Base-by-base conservation (phyloP, 2,888 invertebrate species). In the Lomographa bimaculata region DNA sequence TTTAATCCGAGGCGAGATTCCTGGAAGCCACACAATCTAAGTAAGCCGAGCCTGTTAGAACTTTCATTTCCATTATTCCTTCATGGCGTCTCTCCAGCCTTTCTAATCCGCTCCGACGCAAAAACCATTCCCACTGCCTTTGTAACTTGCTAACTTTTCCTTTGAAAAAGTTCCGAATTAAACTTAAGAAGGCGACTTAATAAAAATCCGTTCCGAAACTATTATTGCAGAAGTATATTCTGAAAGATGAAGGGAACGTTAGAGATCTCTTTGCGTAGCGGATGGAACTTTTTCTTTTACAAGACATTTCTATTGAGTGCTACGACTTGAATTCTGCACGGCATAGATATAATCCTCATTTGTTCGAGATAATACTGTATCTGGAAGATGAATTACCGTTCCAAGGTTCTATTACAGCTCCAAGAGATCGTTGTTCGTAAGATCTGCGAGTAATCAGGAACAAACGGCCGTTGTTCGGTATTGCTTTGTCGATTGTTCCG, bases 1-100 rank as follows among this genome's bases (percentile, higher is more conserved):
- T 74, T 73, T 79, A 82, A 82, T 80, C 77, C 74, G 60, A 64
- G 64, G 63, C 63, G 61, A 67, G 69, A 75, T 72, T 69, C 65
- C 68, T 67, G 69, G 63, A 69, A 72, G 71, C 77, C 74, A 57
- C 76, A 71, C 72, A 77, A 77, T 79, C 74, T 77, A 71, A 80
- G 73, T 77, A 79, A 80, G 71, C 66, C 70, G 70, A 61, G 64
- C 61, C 71, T 66, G 73, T 75, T 76, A 69, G 70, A 80, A 76
- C 66, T 78, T 76, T 72, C 68, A 66, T 78, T 75, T 74, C 76
- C 69, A 77, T 78, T 79, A 73, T 78, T 75, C 67, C 64, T 63
- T 53, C 64, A 66, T 62, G 64, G 64, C 70, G 57, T 49, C 56
- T 56, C 50, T 50, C 35, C 54, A 58, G 66, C 67, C 64, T 60